These are phyloP conservation scores for Valencia hispanica DNA, from an alignment of 2,797 vertebrate species.

Conservation along the genomic window DNA sequence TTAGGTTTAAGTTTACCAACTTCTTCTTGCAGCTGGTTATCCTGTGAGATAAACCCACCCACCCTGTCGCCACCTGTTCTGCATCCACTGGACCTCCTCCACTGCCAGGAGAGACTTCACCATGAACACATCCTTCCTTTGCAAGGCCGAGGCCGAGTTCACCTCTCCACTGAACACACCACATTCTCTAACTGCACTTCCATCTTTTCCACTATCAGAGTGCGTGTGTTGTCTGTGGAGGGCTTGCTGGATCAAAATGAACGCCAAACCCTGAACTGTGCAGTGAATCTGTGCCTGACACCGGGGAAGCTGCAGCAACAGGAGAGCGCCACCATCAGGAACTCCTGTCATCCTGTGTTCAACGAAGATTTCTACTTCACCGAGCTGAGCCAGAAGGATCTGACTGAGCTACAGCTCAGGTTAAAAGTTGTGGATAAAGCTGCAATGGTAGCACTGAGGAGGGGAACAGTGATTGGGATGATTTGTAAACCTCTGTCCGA, in stretches of 20 bases:
- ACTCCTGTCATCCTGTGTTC: slow-evolving; percentile 70
- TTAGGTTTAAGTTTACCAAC: slow-evolving; percentile 14
- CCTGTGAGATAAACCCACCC: slow-evolving; percentile 14
- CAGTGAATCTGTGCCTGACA: slow-evolving; percentile 71
- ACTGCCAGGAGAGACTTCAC: slow-evolving; percentile 67
- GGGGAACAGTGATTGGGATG: slow-evolving; percentile 62
- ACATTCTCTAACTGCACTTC: slow-evolving; percentile 20
- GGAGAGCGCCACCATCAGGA: slow-evolving; percentile 73
- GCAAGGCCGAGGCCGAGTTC: slow-evolving; percentile 64
- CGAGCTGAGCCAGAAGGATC: slow-evolving; percentile 57
- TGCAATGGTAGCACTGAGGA: slow-evolving; percentile 59
- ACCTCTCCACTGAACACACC: slow-evolving; percentile 61
- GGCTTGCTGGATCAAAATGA: slow-evolving; percentile 52
- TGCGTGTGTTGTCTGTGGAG: slow-evolving; percentile 74
- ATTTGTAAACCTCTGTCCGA: slow-evolving; percentile 68
- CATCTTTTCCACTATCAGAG: slow-evolving; percentile 56
- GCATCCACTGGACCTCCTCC: slow-evolving; percentile 67
- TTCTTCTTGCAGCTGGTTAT: slow-evolving; percentile 22
- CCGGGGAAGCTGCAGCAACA: slow-evolving; percentile 78
- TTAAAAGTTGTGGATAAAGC: slow-evolving; percentile 78
- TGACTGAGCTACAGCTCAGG: slow-evolving; percentile 67
- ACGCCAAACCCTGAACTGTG: slow-evolving; percentile 61
- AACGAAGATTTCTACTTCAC: slow-evolving; percentile 82
- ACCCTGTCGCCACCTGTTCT: slow-evolving; percentile 64
- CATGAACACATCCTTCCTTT: slow-evolving; percentile 70